Percentiles rank a stretch among this genome's conserved stretches.
These are phyloP conservation scores for Ostrea edulis DNA, from an alignment of 1,140 invertebrate genomes.

Conservation along the genomic window DNA sequence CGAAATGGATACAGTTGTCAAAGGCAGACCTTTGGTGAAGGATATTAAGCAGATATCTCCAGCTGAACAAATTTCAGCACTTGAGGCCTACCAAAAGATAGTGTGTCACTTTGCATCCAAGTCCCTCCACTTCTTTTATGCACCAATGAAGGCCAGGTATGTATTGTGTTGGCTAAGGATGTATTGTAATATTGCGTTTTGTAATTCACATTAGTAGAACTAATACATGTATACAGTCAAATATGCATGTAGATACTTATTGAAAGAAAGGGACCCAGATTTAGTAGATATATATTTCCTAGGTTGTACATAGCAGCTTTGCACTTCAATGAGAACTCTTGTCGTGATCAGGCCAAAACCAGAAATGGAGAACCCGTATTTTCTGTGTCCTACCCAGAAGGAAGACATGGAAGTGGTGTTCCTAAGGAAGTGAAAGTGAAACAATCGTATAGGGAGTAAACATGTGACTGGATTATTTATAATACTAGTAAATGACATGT, in stretches of 20 bases:
- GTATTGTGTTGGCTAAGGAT: not conserved
- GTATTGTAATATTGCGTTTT: not conserved
- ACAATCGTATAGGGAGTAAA: slow-evolving; percentile 21
- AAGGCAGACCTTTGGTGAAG: slow-evolving; percentile 25
- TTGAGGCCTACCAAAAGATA: slow-evolving; percentile 46
- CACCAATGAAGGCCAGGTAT: slow-evolving; percentile 13
- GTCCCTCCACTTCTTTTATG: slow-evolving; percentile 34
- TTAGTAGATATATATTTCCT: not conserved
- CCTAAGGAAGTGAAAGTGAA: slow-evolving; percentile 41
- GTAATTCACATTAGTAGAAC: not conserved
- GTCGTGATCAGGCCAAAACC: slow-evolving; percentile 11
- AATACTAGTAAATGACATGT: too few relatives aligned
- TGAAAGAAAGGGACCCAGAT: not conserved
- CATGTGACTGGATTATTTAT: too few relatives aligned
- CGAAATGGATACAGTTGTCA: slow-evolving; percentile 19
- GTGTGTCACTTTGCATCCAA: slow-evolving; percentile 47
- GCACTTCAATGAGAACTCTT: slow-evolving; percentile 24
- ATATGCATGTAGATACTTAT: not conserved
- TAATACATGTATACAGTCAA: not conserved
- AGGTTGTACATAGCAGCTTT: too few relatives aligned
- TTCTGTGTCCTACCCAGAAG: slow-evolving; percentile 33
- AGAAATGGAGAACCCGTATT: slow-evolving; percentile 10
- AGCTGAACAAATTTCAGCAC: slow-evolving; percentile 39
- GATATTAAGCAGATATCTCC: slow-evolving; percentile 46
- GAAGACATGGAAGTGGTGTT: not conserved